Percentiles rank a stretch among this genome's conserved stretches.
Evolutionary conservation across 2,888 invertebrate species (phyloP).

Genomic region (Cataglyphis cursor): DNA sequence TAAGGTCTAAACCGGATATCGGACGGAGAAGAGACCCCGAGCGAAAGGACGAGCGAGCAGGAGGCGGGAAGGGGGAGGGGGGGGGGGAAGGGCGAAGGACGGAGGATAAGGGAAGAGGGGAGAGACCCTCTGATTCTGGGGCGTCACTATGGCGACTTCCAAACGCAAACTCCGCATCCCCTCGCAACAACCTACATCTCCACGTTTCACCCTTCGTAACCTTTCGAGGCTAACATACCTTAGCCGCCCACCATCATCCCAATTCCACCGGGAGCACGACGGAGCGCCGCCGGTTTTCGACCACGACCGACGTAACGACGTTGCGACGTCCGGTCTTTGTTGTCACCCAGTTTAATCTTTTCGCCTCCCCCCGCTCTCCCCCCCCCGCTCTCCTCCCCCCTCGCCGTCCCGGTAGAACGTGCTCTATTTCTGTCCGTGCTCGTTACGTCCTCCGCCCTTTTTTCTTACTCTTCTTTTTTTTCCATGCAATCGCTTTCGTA

Average conservation of each 20-base stretch:
- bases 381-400: background rate
- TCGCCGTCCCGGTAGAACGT: conserved; percentile 9
- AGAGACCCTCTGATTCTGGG: conserved; percentile 63
- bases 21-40: background rate
- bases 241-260: conserved; percentile 19
- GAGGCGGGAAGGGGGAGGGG: conserved; percentile 25
- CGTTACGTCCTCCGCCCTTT: conserved; percentile 26
- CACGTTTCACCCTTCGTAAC: conserved; percentile 11
- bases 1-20: background rate
- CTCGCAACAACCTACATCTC: conserved; percentile 18
- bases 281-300: conserved; percentile 27
- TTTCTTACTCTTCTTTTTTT: background rate
- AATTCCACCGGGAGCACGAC: conserved; percentile 33
- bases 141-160: conserved; percentile 73
- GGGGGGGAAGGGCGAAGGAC: conserved; percentile 35
- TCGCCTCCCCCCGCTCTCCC: background rate
- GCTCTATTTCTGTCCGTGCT: conserved; percentile 36
- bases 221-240: conserved; percentile 9
- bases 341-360: conserved; percentile 61
- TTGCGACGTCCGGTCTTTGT: conserved; percentile 15
- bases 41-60: conserved; percentile 29
- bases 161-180: conserved; percentile 16
- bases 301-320: conserved; percentile 41
- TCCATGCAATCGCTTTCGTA: conserved; percentile 31
- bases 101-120: background rate